Conservation (phyloP, 2,888 invertebrate species). For the Gymnoscelis rufifasciata region DNA sequence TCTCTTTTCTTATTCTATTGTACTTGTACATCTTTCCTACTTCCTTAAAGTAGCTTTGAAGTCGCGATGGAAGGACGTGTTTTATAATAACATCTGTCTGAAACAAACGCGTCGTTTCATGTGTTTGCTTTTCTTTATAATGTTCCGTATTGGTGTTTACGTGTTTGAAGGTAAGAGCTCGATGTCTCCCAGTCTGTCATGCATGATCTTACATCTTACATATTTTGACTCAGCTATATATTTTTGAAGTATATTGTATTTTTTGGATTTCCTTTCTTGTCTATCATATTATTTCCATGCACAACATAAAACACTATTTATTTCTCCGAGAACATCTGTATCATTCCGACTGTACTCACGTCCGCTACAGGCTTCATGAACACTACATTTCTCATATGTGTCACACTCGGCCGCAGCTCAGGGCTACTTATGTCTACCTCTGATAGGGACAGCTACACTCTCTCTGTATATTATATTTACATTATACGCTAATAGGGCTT, state of each 20-base stretch:
- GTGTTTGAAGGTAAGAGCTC: conserved; percentile 65
- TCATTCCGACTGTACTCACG: conserved; percentile 51
- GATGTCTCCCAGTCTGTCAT: conserved; percentile 65
- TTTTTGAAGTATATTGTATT: conserved; percentile 54
- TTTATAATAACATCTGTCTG: conserved; percentile 30
- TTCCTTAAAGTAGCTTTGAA: conserved; percentile 65
- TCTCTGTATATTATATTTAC: conserved; percentile 41
- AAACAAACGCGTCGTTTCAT: conserved; percentile 65
- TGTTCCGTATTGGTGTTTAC: conserved; percentile 41
- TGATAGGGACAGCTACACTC: conserved; percentile 42
- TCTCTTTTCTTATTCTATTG: conserved; percentile 51
- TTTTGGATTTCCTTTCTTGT: conserved; percentile 56
- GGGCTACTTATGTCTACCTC: conserved; percentile 28
- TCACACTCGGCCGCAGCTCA: conserved; percentile 29
- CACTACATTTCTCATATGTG: conserved; percentile 38
- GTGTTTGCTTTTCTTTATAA: conserved; percentile 43
- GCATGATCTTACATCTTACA: conserved; percentile 59
- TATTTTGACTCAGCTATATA: conserved; percentile 39
- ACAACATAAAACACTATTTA: conserved; percentile 61
- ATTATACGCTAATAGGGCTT: conserved; percentile 60
- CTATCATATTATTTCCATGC: conserved; percentile 64
- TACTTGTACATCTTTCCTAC: conserved; percentile 45
- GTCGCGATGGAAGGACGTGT: conserved; percentile 66
- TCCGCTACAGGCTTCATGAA: conserved; percentile 51
- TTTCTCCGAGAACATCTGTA: conserved; percentile 48